These are phyloP conservation scores for Axis porcinus DNA, from an alignment of 2,113 vertebrate genomes.

Conservation along the genomic window DNA sequence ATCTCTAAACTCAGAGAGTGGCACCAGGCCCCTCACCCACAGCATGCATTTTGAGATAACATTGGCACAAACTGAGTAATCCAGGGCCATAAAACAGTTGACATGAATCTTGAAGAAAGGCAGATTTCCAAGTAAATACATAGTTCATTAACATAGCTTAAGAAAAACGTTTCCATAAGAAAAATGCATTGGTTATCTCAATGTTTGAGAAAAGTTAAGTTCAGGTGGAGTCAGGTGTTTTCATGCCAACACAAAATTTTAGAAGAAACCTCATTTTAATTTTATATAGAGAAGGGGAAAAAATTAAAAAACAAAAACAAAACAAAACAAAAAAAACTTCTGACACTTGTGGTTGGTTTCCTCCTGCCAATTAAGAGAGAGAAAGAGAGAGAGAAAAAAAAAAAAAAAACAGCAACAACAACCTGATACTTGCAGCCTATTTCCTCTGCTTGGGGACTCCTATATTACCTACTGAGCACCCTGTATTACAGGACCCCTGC, in stretches of 20 bases:
- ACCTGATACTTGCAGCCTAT: not conserved
- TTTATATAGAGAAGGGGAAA: not conserved
- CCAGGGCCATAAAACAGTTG: not conserved
- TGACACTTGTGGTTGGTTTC: not conserved
- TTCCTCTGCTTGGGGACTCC: not conserved
- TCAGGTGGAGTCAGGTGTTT: not conserved
- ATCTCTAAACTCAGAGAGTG: not conserved
- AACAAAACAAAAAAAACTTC: not conserved
- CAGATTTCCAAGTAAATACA: not conserved
- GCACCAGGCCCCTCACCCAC: not conserved
- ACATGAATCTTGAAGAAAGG: not conserved
- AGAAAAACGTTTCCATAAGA: not conserved
- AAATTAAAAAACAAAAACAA: too few relatives aligned
- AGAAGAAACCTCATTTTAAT: not conserved
- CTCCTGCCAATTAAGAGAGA: not conserved
- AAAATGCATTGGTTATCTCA: not conserved
- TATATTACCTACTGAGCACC: not conserved
- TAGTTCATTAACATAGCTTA: not conserved
- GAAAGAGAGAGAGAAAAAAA: accelerated
- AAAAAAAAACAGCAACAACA: not conserved
- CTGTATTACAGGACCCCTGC: not conserved
- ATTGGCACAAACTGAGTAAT: not conserved
- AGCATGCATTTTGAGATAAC: not conserved
- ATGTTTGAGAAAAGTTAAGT: not conserved
- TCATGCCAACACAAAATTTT: not conserved